Evolutionary conservation across 23 tunicate genomes (phyloP).

Genomic region (Oikopleura dioica): DNA sequence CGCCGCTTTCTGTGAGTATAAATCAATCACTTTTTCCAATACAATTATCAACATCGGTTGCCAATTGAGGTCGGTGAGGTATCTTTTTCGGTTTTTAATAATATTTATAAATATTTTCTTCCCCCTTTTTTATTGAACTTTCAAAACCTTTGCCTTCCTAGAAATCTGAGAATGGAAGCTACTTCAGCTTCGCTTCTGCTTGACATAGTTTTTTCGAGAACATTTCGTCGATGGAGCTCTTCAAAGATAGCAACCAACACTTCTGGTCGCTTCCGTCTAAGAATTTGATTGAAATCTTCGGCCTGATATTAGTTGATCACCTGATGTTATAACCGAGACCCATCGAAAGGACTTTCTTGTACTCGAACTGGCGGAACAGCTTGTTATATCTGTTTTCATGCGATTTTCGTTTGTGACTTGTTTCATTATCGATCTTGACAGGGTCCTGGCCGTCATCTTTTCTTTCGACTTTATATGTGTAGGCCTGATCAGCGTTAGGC

Average conservation of each 20-base stretch:
- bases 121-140: too few relatives aligned
- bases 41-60: neutral
- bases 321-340: neutral
- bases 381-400: slow-evolving; percentile 11
- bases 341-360: slow-evolving; percentile 6
- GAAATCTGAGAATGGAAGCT: neutral
- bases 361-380: neutral
- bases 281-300: too few relatives aligned
- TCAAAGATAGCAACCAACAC: neutral
- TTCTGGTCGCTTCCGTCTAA: slow-evolving; percentile 12
- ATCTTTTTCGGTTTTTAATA: too few relatives aligned
- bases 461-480: neutral
- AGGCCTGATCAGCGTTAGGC: too few relatives aligned
- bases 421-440: neutral
- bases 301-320: too few relatives aligned
- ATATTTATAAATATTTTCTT: too few relatives aligned
- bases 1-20: neutral
- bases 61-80: neutral
- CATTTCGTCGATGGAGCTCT: neutral
- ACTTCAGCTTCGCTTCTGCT: neutral
- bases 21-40: neutral
- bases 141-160: too few relatives aligned
- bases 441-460: neutral
- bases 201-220: neutral
- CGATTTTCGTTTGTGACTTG: neutral